Conservation (phyloP, 35 echinoderm and acorn worm genomes). For the Lytechinus variegatus region DNA sequence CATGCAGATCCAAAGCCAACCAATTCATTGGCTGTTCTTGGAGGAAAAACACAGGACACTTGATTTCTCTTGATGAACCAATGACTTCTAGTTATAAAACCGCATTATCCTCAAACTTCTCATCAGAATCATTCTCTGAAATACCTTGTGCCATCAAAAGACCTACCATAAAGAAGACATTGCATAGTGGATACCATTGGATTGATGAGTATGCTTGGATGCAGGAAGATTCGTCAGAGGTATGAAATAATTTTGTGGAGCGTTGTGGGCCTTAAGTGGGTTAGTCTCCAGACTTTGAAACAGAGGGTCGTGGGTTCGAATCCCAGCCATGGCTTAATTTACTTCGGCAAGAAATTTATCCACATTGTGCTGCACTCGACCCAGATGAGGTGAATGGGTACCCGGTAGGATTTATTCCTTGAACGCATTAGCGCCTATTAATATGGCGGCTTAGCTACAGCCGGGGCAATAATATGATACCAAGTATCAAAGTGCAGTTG, state of each 20-base stretch:
- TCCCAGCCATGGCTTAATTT: no score
- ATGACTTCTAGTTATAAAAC: neutral
- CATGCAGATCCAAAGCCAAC: neutral
- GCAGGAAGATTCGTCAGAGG: conserved; percentile 24
- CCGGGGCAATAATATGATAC: no score
- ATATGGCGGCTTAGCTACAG: no score
- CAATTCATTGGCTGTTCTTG: neutral
- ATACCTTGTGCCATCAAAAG: neutral
- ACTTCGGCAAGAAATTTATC: no score
- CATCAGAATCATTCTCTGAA: neutral
- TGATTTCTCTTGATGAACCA: neutral
- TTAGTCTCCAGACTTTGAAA: no score
- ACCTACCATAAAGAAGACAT: neutral
- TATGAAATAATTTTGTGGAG: neutral
- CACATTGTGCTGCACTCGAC: no score
- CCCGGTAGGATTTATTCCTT: no score
- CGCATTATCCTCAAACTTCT: neutral
- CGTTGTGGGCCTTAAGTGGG: no score
- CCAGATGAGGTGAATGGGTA: no score
- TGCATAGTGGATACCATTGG: neutral
- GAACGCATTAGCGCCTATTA: no score
- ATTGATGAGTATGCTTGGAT: conserved; percentile 44
- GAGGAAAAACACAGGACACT: neutral
- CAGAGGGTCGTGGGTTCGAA: no score
- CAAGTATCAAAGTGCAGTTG: no score